These are phyloP conservation scores for Microtus montanus DNA, from an alignment of 2,113 vertebrate species.

Conservation along the genomic window DNA sequence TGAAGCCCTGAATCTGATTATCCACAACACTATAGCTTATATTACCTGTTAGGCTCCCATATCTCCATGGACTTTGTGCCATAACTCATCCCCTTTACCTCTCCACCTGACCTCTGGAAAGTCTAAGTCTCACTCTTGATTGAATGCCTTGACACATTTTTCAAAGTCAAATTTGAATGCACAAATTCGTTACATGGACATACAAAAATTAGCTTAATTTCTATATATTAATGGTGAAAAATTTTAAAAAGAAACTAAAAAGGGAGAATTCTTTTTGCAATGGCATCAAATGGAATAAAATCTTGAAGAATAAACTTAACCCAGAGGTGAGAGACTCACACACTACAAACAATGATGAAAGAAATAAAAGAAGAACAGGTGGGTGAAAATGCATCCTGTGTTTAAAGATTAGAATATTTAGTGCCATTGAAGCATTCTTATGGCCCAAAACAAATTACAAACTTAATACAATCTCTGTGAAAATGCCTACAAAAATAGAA, in stretches of 20 bases:
- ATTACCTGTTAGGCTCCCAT: slow-evolving; percentile 34
- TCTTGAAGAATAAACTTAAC: slow-evolving; percentile 19
- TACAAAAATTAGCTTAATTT: neutral
- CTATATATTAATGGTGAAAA: slow-evolving; percentile 14
- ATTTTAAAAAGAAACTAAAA: neutral
- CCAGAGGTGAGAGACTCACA: neutral
- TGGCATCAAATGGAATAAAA: slow-evolving; percentile 20
- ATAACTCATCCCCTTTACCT: slow-evolving; percentile 2
- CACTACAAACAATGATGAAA: neutral
- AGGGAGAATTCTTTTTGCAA: neutral
- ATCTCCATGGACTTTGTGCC: slow-evolving; percentile 32
- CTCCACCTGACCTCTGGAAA: neutral
- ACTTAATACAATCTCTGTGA: slow-evolving; percentile 22
- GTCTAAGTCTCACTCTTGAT: slow-evolving; percentile 49
- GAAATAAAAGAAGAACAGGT: neutral
- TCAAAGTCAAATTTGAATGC: neutral
- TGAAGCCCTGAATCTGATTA: slow-evolving; percentile 62
- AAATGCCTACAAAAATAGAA: neutral
- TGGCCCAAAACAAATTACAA: neutral
- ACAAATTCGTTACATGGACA: neutral
- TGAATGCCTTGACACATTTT: slow-evolving; percentile 11
- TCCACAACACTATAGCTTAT: slow-evolving; percentile 41
- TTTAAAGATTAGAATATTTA: neutral
- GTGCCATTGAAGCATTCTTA: slow-evolving; percentile 10
- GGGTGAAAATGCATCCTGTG: neutral